phyloP scores from a whole-genome alignment of 2,888 invertebrate genomes.

The Fabriciana adippe region DNA sequence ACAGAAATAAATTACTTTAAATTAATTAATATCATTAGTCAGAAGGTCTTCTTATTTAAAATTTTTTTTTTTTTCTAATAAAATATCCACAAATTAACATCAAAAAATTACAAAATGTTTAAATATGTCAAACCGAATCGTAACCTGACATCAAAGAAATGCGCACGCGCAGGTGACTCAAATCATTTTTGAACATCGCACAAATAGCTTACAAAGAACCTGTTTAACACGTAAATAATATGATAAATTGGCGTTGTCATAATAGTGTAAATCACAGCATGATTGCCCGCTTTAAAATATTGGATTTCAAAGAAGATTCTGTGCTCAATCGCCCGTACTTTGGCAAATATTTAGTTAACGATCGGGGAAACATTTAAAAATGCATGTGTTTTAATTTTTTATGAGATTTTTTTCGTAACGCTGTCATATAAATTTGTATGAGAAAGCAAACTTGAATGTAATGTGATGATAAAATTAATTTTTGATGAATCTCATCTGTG shows the following conservation, averaged over 20 bases:
- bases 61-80: conserved; percentile 1
- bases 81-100: conserved; percentile 13
- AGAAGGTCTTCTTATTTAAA: background rate
- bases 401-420: background rate
- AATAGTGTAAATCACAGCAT: conserved; percentile 27
- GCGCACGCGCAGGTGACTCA: conserved; percentile 33
- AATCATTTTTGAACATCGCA: conserved; percentile 25
- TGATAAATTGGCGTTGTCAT: conserved; percentile 37
- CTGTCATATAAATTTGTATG: background rate
- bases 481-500: conserved; percentile 11
- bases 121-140: conserved; percentile 24
- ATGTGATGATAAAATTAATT: conserved; percentile 4
- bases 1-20: background rate
- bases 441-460: background rate
- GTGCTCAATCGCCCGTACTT: conserved; percentile 14
- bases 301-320: conserved; percentile 27
- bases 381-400: background rate
- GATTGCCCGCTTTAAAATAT: conserved; percentile 22
- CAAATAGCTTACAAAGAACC: conserved; percentile 33
- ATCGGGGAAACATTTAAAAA: conserved; percentile 8
- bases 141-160: conserved; percentile 34
- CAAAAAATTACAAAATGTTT: conserved; percentile 13
- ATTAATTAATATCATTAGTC: conserved; percentile 4
- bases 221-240: conserved; percentile 35
- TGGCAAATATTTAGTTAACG: conserved; percentile 18